These are phyloP conservation scores for Gadus chalcogrammus DNA, from an alignment of 2,113 vertebrate species.

Conservation along the genomic window DNA sequence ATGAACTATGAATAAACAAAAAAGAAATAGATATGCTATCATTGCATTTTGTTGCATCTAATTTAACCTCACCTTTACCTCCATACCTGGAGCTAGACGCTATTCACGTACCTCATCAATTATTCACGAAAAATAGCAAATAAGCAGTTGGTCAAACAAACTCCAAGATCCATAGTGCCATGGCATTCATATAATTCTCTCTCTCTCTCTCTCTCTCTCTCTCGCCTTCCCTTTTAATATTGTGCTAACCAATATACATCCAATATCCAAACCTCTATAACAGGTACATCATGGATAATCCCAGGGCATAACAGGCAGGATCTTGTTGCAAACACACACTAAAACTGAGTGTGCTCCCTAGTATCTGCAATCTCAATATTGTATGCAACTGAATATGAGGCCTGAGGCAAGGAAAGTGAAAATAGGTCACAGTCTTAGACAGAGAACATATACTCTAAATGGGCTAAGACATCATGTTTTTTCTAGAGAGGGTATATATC, in stretches of 20 bases:
- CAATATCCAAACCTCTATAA: not conserved
- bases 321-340: no score
- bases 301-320: no score
- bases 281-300: no score
- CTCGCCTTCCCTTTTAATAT: not conserved
- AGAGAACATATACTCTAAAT: constrained; percentile 14
- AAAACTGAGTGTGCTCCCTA: constrained; percentile 1
- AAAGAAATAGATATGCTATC: not conserved
- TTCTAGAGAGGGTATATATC: no score
- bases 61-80: no score
- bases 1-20: not conserved
- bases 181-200: not conserved
- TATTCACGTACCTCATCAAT: constrained; percentile 56
- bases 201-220: not conserved
- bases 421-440: constrained; percentile 46
- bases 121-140: constrained; percentile 52
- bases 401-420: constrained; percentile 37
- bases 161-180: constrained; percentile 27
- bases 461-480: not conserved
- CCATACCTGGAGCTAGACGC: constrained; percentile 49
- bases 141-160: constrained; percentile 52
- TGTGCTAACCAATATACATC: not conserved
- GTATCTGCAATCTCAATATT: constrained; percentile 29
- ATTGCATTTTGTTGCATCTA: no score
- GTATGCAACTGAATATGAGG: constrained; percentile 26